Base-by-base conservation (phyloP, 2,113 vertebrate species). In the Rutilus rutilus region DNA sequence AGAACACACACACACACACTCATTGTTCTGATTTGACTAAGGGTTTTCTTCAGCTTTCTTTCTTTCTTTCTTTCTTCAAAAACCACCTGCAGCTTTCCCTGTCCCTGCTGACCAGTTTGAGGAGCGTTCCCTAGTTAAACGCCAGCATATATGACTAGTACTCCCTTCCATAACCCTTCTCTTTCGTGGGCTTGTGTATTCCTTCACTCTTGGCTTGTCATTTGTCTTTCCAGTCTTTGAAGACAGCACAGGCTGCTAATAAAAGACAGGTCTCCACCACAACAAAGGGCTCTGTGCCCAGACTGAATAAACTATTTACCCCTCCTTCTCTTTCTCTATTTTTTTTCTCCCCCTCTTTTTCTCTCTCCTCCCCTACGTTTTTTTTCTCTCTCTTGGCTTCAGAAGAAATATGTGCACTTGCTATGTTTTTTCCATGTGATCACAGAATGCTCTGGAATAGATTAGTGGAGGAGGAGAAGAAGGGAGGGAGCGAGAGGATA, bases 181-280 rank as follows among this genome's bases (percentile, higher is more conserved):
- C 88, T 87, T 87, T 87, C 88, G 89, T 89, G 86, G 91, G 88
- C 91, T 92, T 93, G 92, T 94, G 92, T 93, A 93, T 90, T 91
- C 91, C 89, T 91, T 93, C 42, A 47, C 93, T 93, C 92, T 94
- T 95, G 94, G 94, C 93, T 94, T 95, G 94, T 94, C 93, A 91
- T 94, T 91, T 91, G 93, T 94, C 93, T 95, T 95, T 95, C 94
- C 94, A 95, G 92, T 91, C 94, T 95, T 95, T 95, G 94, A 95
- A 95, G 93, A 92, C 92, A 93, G 93, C 94, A 94, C 93, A 94
- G 92, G 89, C 93, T 92, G 91, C 94, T 95, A 95, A 95, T 95
- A 95, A 95, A 95, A 95, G 92, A 94, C 95, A 95, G 94, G 94
- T 95, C 93, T 94, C 93, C 91, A 94, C 95, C 94, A 95, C 94